phyloP scores from a whole-genome alignment of 2,888 invertebrate genomes.

The Hypena proboscidalis region DNA sequence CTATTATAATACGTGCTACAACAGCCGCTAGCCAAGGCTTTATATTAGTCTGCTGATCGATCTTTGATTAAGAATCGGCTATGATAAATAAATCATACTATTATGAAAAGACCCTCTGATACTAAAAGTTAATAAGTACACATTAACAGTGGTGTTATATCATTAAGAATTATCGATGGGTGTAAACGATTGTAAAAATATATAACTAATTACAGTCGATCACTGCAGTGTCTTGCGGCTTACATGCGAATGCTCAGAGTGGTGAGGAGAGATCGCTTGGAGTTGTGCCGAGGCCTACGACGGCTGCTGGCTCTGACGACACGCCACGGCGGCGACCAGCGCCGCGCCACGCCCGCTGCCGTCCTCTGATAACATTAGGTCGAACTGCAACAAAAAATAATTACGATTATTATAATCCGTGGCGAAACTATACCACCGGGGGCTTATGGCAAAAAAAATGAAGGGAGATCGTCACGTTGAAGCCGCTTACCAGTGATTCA shows the following conservation, averaged over 20 bases:
- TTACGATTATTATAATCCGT: background rate
- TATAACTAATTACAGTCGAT: constrained; percentile 21
- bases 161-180: constrained; percentile 16
- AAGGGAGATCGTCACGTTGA: too few relatives aligned
- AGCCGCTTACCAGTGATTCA: too few relatives aligned
- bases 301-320: constrained; percentile 78
- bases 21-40: constrained; percentile 14
- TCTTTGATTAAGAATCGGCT: constrained; percentile 6
- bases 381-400: constrained; percentile 88
- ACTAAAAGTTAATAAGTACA: constrained; percentile 6
- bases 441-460: too few relatives aligned
- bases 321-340: constrained; percentile 96
- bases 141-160: constrained; percentile 8
- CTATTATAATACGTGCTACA: constrained; percentile 31
- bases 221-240: constrained; percentile 35
- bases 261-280: constrained; percentile 47
- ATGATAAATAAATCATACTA: constrained; percentile 1
- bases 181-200: constrained; percentile 35
- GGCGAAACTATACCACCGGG: too few relatives aligned
- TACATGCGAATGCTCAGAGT: constrained; percentile 40
- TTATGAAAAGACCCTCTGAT: constrained; percentile 8
- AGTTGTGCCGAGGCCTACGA: constrained; percentile 41
- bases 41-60: constrained; percentile 1
- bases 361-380: constrained; percentile 97
- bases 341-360: constrained; percentile 99